Base-by-base conservation (phyloP, 2,113 vertebrate genomes). In the Marcusenius ussheri region DNA sequence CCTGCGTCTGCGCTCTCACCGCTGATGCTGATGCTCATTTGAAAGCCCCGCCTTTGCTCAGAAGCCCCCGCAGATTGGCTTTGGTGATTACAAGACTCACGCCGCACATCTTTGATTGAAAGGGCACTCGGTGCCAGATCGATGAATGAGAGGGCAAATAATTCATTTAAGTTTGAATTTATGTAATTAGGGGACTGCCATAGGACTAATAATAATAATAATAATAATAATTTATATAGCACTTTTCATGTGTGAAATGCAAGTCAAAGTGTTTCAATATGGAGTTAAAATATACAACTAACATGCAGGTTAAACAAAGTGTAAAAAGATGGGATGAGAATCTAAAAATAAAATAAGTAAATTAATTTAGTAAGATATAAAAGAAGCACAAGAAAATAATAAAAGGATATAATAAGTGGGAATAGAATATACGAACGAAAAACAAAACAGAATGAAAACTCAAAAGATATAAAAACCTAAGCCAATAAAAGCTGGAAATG, bases 1-100 rank as follows among this genome's bases (percentile, higher is more conserved):
- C 58, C 9, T 66, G 62, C 11, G n/a, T 66, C n/a, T 3, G 50
- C 0, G 1, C 31, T 89, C 11, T 24, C 15, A 4, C 4, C 6
- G 15, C 27, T 56, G 10, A 58, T 15, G 21, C 35, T 39, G 17
- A 56, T 87, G 58, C 8, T 27, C 2, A 2, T 53, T 39, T 27
- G 49, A 87, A 88, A 86, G 92, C 91, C 92, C 92, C 91, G 94
- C 92, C 70, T 93, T 93, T 92, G 92, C 92, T 90, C 80, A 21
- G 91, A 91, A 91, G 91, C 51, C 91, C 88, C 50, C 50, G 87
- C 46, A 45, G 91, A 93, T 94, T 35, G 93, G 93, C 90, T 49
- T 90, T 77, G 87, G 47, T 31, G 17, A n/a, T 21, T 11, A 31
- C 11, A 49, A n/a, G 7, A 66, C 5, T 50, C 46, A 10, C 49